Evolutionary conservation across 1,140 invertebrate genomes (phyloP).

Genomic region (Lepidotrigona ventralis): DNA sequence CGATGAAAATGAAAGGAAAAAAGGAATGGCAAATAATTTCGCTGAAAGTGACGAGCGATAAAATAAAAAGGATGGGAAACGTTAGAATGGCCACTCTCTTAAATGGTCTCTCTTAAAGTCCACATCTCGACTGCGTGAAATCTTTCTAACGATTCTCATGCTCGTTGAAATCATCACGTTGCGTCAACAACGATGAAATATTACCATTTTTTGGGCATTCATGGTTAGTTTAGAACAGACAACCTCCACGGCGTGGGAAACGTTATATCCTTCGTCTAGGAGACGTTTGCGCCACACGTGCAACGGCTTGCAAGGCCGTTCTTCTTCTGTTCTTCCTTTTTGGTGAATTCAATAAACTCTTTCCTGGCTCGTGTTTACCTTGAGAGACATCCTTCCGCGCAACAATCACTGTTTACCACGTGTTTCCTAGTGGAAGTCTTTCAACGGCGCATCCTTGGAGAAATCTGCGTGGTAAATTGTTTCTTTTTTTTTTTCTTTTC

Average conservation of each 20-base stretch:
- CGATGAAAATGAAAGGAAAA: not conserved
- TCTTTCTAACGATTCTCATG: not conserved
- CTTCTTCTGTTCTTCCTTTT: not conserved
- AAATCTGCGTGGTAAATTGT: not conserved
- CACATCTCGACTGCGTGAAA: not conserved
- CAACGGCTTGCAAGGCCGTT: not conserved
- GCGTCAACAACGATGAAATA: constrained; percentile 8
- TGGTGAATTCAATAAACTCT: not conserved
- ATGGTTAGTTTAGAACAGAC: not conserved
- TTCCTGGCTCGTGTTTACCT: no score
- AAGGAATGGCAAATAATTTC: no score
- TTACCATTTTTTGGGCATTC: not conserved
- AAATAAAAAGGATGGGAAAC: not conserved
- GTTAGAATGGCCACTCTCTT: not conserved
- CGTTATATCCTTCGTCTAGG: not conserved
- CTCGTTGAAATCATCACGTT: constrained; percentile 1
- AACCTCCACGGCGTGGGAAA: not conserved
- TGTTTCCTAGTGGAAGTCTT: not conserved
- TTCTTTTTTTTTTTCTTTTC: no score
- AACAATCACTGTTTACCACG: not conserved
- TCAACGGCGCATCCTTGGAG: not conserved
- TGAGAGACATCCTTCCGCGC: not conserved
- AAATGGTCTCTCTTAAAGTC: not conserved
- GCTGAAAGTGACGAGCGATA: not conserved
- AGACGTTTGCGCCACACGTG: not conserved